Evolutionary conservation across 2,888 invertebrate genomes (phyloP), one percentile per base, ranked within the genome.

Genomic region (Ectobius pallidus): DNA sequence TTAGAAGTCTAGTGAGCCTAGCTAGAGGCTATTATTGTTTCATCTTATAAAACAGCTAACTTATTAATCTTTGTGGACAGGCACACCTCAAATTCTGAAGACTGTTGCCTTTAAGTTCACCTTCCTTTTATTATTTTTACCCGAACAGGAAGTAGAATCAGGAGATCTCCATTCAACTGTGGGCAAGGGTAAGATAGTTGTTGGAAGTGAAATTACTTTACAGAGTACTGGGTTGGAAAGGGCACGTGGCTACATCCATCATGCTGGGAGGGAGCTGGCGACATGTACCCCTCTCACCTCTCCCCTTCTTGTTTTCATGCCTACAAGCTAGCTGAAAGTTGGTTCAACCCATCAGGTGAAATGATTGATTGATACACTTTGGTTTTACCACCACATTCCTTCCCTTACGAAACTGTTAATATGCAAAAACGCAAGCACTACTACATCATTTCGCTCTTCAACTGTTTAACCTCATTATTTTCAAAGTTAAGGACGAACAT

Each of bases 171-270:
- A n/a, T n/a, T 25, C 1, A 7, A 7, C 52, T 20, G 20, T 9
- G 25, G 16, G 52, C 25, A 25, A 52, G 16, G 3, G 20, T 52
- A 52, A 25, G 52, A 52, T 52, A 52, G 25, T 52, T 52, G 52
- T 52, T 52, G 25, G 14, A 18, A 20, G 20, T 18, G 46, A 46
- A 46, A 46, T 46, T 14, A 52, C 52, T 52, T 20, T 22, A 25
- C 16, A 25, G 22, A 22, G 25, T 25, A 25, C 20, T 9, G 18
- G 6, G 20, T n/a, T 46, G 46, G 46, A 20, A 46, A 46, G 3
- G 52, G 39, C 42, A 63, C 63, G 22, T 25, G 63, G 9, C 34
- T 25, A 34, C 63, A 63, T 63, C 63, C 22, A 42, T 63, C 63
- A 63, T 25, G 7, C 52, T 20, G 52, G 20, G 52, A n/a, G 52